Conservation (phyloP, 2,888 invertebrate genomes). For the Azorinus chamasolen region DNA sequence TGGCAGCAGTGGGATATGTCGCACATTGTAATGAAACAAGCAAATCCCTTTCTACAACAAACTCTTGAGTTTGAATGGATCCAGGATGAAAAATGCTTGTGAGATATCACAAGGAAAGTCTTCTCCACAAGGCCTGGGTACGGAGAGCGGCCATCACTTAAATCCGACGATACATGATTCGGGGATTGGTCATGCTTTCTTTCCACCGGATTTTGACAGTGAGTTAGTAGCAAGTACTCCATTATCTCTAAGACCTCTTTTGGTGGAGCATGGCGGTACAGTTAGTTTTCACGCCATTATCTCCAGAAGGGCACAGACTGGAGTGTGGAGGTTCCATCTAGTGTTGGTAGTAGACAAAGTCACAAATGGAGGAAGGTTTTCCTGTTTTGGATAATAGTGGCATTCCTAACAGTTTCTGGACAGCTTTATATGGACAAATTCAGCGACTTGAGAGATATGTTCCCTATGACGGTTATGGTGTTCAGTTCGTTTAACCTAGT, state of each 20-base stretch:
- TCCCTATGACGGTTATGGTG: no score
- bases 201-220: no score
- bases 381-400: background rate
- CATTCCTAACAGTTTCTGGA: background rate
- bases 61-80: background rate
- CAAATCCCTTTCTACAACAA: background rate
- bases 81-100: background rate
- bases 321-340: background rate
- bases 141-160: background rate
- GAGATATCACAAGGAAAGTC: constrained; percentile 1
- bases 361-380: constrained; percentile 2
- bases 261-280: no score
- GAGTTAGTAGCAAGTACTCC: no score
- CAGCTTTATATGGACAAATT: no score
- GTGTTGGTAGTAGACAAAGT: background rate
- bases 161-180: background rate
- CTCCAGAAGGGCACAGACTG: no score
- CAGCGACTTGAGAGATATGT: no score
- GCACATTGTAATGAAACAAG: background rate
- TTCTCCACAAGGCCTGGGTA: background rate
- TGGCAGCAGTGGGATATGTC: constrained; percentile 5
- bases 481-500: no score
- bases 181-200: no score
- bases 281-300: no score
- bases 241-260: no score